phyloP scores from a whole-genome alignment of 2,888 invertebrate species.

The Eupithecia centaureata region DNA sequence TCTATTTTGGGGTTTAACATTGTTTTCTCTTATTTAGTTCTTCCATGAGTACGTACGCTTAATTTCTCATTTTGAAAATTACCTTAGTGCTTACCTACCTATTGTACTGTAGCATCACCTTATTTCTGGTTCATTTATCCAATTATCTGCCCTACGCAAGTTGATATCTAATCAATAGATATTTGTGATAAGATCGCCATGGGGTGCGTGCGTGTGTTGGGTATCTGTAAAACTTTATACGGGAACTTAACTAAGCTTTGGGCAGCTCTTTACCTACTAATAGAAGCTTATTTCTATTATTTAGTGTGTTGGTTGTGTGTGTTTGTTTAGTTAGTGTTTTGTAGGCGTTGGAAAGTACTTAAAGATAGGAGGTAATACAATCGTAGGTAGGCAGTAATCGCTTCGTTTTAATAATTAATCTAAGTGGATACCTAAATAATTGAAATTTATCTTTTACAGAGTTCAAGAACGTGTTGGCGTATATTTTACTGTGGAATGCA shows the following conservation, averaged over 20 bases:
- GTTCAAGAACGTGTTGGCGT: conserved; percentile 77
- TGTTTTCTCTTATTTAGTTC: not conserved
- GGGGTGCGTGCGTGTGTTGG: not conserved
- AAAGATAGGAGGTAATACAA: not conserved
- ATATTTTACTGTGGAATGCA: conserved; percentile 76
- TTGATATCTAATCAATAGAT: not conserved
- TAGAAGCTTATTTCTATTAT: not conserved
- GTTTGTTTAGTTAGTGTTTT: not conserved
- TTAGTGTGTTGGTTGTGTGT: not conserved
- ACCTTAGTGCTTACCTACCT: not conserved
- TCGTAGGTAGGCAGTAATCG: conserved; percentile 1
- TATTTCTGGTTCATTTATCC: not conserved
- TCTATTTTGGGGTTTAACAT: not conserved
- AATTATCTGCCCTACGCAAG: not conserved
- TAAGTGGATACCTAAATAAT: not conserved
- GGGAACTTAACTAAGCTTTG: not conserved
- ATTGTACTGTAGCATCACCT: not conserved
- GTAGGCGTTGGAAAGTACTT: not conserved
- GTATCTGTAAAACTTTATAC: not conserved
- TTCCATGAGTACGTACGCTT: not conserved
- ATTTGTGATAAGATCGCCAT: not conserved
- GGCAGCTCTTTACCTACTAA: not conserved
- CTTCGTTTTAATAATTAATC: conserved; percentile 1
- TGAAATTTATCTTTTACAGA: conserved; percentile 65
- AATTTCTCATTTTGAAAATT: not conserved